Conservation (phyloP, 1,140 invertebrate species). For the Drosophila pallidifrons region DNA sequence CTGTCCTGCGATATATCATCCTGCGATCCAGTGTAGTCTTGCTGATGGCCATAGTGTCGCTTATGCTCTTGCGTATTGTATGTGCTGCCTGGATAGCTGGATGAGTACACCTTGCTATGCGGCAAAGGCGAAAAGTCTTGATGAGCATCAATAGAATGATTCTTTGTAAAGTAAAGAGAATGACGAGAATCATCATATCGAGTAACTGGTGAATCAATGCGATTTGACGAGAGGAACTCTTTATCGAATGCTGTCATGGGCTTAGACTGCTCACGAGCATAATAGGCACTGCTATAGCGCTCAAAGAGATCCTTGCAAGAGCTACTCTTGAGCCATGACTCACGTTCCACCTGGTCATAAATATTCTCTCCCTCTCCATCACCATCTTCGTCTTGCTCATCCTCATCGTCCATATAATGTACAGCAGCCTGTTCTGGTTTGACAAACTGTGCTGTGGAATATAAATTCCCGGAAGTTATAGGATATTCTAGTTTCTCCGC, state of each 20-base stretch:
- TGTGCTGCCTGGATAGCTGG: slow-evolving; percentile 93
- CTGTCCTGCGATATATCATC: slow-evolving; percentile 95
- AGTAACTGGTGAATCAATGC: slow-evolving; percentile 90
- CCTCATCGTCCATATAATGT: slow-evolving; percentile 76
- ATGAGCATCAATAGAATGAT: slow-evolving; percentile 81
- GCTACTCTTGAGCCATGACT: slow-evolving; percentile 90
- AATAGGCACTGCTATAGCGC: slow-evolving; percentile 62
- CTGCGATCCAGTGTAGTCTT: slow-evolving; percentile 89
- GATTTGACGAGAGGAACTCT: slow-evolving; percentile 84
- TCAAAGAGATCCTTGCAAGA: slow-evolving; percentile 91
- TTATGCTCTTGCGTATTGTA: slow-evolving; percentile 86
- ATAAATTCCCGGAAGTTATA: slow-evolving; percentile 86
- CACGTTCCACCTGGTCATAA: slow-evolving; percentile 81
- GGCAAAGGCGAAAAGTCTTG: slow-evolving; percentile 78
- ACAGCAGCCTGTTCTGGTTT: slow-evolving; percentile 75
- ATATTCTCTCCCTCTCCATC: slow-evolving; percentile 82
- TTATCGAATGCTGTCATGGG: slow-evolving; percentile 82
- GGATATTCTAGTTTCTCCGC: slow-evolving; percentile 86
- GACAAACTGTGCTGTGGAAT: slow-evolving; percentile 84
- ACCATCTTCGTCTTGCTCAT: slow-evolving; percentile 74
- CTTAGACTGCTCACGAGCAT: slow-evolving; percentile 69
- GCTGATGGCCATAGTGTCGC: slow-evolving; percentile 87
- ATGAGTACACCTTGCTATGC: slow-evolving; percentile 90
- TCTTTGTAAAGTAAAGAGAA: slow-evolving; percentile 86
- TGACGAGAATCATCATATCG: slow-evolving; percentile 90